Conservation (phyloP, 2,888 invertebrate genomes). For the Apamea crenata region DNA sequence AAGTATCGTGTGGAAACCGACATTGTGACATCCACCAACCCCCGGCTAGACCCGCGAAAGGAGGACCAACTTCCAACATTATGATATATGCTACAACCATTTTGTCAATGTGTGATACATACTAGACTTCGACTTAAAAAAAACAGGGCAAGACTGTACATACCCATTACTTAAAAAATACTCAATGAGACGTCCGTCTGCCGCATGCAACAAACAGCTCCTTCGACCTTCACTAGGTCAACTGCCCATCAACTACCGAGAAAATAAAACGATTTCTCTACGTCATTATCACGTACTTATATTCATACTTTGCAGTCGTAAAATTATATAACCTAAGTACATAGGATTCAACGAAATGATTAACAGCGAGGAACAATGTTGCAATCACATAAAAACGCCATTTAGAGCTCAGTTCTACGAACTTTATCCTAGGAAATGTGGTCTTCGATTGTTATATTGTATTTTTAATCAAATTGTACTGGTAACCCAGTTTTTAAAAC, state of each 20-base stretch:
- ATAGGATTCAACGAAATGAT: conserved; percentile 73
- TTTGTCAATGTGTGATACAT: not conserved
- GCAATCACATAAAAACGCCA: conserved; percentile 55
- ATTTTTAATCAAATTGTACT: conserved; percentile 43
- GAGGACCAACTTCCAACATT: not conserved
- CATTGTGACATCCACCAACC: not conserved
- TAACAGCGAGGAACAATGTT: conserved; percentile 57
- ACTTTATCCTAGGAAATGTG: conserved; percentile 61
- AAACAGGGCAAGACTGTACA: not conserved
- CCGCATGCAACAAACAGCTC: not conserved
- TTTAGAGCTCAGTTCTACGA: conserved; percentile 60
- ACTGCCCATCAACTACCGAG: conserved; percentile 2
- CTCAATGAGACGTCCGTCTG: not conserved
- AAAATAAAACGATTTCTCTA: conserved; percentile 37
- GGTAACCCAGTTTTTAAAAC: conserved; percentile 33
- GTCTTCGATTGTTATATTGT: conserved; percentile 54
- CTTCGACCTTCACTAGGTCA: conserved; percentile 19
- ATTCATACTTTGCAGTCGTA: conserved; percentile 30
- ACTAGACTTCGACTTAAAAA: not conserved
- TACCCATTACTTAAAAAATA: not conserved
- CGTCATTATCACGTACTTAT: conserved; percentile 20
- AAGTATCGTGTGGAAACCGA: not conserved
- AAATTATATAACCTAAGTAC: conserved; percentile 42
- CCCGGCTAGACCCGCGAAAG: not conserved
- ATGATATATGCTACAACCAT: not conserved